phyloP scores from a whole-genome alignment of 2,888 invertebrate species.

The Tinea semifulvella region DNA sequence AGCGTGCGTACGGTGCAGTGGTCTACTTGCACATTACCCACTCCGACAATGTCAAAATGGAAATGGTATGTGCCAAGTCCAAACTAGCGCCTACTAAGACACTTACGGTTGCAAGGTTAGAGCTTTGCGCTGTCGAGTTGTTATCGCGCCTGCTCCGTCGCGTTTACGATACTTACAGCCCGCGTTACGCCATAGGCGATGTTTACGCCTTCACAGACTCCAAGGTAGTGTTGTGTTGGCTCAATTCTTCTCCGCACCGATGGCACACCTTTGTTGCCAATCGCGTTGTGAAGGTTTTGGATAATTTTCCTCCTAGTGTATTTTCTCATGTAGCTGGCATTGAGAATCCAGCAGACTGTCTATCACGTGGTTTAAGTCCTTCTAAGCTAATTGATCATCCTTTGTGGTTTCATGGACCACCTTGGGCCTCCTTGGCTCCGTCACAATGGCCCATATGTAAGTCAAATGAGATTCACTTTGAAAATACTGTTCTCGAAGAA shows the following conservation, averaged over 20 bases:
- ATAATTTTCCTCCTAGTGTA: not conserved
- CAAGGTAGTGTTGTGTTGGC: slow-evolving; percentile 17
- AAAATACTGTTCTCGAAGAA: not conserved
- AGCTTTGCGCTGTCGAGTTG: slow-evolving; percentile 7
- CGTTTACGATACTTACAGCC: not conserved
- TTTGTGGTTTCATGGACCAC: slow-evolving; percentile 9
- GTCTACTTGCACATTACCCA: slow-evolving; percentile 13
- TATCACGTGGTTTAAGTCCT: slow-evolving; percentile 12
- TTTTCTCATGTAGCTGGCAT: slow-evolving; percentile 14
- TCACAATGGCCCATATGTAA: not conserved
- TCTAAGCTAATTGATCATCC: slow-evolving; percentile 7
- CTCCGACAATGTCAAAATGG: not conserved
- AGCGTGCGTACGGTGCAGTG: slow-evolving; percentile 17
- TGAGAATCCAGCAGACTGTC: slow-evolving; percentile 15
- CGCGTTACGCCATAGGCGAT: not conserved
- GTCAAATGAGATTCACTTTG: not conserved
- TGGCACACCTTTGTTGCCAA: slow-evolving; percentile 18
- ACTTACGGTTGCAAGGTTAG: slow-evolving; percentile 11
- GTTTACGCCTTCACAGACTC: slow-evolving; percentile 12
- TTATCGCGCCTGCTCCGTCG: slow-evolving; percentile 3
- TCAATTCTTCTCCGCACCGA: slow-evolving; percentile 16
- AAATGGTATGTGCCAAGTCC: slow-evolving; percentile 12
- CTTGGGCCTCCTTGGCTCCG: not conserved
- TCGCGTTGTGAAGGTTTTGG: slow-evolving; percentile 9
- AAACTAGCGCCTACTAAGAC: slow-evolving; percentile 1